Base-by-base conservation (phyloP, 1,140 invertebrate species). In the Drosophila repletoides region DNA sequence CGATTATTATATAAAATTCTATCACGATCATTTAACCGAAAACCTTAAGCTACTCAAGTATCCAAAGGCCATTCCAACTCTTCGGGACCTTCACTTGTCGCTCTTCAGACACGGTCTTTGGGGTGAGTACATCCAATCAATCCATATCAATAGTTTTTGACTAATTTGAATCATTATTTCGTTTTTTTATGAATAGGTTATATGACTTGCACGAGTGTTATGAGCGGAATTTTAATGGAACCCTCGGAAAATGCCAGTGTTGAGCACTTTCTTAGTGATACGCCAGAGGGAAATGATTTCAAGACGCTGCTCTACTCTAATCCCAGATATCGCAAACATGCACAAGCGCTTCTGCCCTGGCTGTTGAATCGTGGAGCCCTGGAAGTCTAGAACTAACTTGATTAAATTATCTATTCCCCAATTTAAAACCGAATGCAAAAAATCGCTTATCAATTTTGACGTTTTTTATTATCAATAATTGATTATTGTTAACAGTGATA, bases 1-100 rank as follows among this genome's bases (percentile, higher is more conserved):
- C 26, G 88, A 89, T 31, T 75, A 88, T 22, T 81, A 84, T 10
- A 45, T 89, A 3, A 88, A 86, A 49, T 65, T 69, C 22, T 89
- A 89, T 29, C 73, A 89, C 34, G 72, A 88, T n/a, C 72, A 64
- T 31, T 58, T 89, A 2, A 48, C 60, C 0, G 40, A 89, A 34
- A 49, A 84, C 43, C 29, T 89, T 0, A 72, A 67, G 5, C 43
- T 81, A 3, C 52, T 89, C 0, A 86, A 86, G 2, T 89, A 89
- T 40, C 34, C 71, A 0, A 84, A 76, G 48, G n/a, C 33, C 1
- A 1, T 89, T 9, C 88, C 88, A 7, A 67, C 33, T 0, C 14
- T 89, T 5, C 61, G 63, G 0, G 83, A 77, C 1, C 40, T 89
- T n/a, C 88, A 89, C 21, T 24, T 71, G n/a, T 17, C 46, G 3